Percentiles rank a stretch among this genome's conserved stretches.
phyloP scores from a whole-genome alignment of 2,888 invertebrate genomes.

The Schrankia costaestrigalis region DNA sequence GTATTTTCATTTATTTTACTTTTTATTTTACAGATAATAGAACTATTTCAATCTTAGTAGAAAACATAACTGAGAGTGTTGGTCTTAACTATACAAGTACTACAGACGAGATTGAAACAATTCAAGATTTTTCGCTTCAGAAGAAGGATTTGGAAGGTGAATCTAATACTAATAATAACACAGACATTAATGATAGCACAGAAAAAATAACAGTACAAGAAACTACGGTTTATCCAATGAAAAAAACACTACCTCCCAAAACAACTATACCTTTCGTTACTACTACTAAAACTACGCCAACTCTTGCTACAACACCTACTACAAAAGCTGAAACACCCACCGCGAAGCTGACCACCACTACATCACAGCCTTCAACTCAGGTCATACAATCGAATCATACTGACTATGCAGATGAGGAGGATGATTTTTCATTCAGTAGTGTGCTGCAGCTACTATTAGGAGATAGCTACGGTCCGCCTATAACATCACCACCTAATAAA shows the following conservation, averaged over 20 bases:
- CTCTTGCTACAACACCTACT: not conserved
- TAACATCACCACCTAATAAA: conserved; percentile 26
- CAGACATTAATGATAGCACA: no score
- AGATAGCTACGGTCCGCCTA: conserved; percentile 64
- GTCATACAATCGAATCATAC: conserved; percentile 34
- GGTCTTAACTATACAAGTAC: conserved; percentile 13
- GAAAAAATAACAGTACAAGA: no score
- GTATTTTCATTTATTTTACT: no score
- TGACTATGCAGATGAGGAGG: conserved; percentile 67
- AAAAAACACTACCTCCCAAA: no score
- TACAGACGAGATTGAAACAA: conserved; percentile 5
- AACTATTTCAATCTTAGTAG: conserved; percentile 32
- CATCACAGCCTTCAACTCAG: conserved; percentile 30
- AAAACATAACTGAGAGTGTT: conserved; percentile 26
- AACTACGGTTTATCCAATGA: no score
- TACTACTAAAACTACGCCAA: conserved; percentile 2
- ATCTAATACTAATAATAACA: no score
- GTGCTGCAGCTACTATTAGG: conserved; percentile 82
- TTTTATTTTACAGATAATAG: conserved; percentile 44
- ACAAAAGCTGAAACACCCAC: conserved; percentile 19
- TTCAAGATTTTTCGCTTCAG: not conserved
- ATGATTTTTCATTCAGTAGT: conserved; percentile 81
- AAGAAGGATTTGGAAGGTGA: no score
- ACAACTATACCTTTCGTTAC: no score
- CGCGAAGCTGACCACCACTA: conserved; percentile 12